Evolutionary conservation across 2,113 vertebrate species (phyloP).

Genomic region (Suncus etruscus): DNA sequence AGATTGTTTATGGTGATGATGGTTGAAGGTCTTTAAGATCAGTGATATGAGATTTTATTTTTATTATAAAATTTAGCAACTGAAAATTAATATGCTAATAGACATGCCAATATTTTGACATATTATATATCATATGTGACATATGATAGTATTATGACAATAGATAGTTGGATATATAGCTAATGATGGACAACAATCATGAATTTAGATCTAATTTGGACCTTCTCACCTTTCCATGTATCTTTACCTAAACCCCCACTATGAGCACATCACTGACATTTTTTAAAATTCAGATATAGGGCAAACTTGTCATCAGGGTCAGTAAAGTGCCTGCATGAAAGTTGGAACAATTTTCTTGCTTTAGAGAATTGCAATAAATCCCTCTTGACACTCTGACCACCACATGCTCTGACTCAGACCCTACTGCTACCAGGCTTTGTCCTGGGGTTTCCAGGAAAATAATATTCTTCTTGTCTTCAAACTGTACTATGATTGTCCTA

Average conservation of each 20-base stretch:
- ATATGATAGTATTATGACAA: neutral
- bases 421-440: neutral
- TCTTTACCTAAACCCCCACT: neutral
- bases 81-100: neutral
- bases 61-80: neutral
- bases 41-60: neutral
- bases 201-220: neutral
- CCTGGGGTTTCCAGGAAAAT: neutral
- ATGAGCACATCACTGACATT: neutral
- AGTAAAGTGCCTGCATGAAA: neutral
- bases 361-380: neutral
- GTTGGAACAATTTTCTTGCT: neutral
- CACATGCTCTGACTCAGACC: neutral
- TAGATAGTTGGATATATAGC: neutral
- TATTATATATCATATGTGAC: too few species aligned
- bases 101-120: too few species aligned
- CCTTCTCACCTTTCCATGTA: neutral
- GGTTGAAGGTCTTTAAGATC: neutral
- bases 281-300: neutral
- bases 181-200: neutral
- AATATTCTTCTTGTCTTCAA: slow-evolving; percentile 44
- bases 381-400: neutral
- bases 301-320: neutral
- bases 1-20: neutral
- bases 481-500: neutral